Evolutionary conservation across 2,888 invertebrate species (phyloP).

Genomic region (Brachypalpus laphriformis): DNA sequence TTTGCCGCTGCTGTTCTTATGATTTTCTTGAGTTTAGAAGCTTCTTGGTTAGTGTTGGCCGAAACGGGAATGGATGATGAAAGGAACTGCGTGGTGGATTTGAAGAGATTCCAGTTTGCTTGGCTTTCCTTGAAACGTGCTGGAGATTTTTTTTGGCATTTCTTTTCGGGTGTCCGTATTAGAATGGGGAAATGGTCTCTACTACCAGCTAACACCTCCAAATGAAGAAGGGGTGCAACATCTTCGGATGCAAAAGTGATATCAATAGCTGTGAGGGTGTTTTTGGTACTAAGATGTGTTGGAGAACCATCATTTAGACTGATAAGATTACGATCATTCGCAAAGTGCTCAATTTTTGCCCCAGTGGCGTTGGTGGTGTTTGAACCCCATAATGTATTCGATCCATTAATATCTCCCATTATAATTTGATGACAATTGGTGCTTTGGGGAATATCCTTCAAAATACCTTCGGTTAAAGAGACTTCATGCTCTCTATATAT

Average conservation of each 20-base stretch:
- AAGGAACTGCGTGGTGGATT: too few species aligned
- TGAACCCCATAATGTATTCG: not conserved
- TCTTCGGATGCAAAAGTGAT: not conserved
- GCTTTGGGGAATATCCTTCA: too few species aligned
- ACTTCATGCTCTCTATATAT: constrained; percentile 19
- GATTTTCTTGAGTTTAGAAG: too few species aligned
- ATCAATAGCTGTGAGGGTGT: not conserved
- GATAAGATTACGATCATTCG: not conserved
- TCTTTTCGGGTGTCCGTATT: not conserved
- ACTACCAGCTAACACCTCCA: not conserved
- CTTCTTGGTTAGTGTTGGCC: too few species aligned
- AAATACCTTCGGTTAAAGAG: not conserved
- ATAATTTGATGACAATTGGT: not conserved
- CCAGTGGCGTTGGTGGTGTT: not conserved
- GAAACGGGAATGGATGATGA: not conserved
- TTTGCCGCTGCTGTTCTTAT: constrained; percentile 19
- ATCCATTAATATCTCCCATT: not conserved
- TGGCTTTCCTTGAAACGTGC: constrained; percentile 1
- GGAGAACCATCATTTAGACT: not conserved
- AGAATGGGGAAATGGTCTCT: constrained; percentile 20
- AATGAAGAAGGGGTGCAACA: not conserved
- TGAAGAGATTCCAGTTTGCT: too few species aligned
- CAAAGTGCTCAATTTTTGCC: not conserved
- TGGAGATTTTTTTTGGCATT: not conserved
- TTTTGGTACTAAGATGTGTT: not conserved